These are phyloP conservation scores for Gerosis bhagava DNA, from an alignment of 2,888 invertebrate genomes.

Conservation along the genomic window DNA sequence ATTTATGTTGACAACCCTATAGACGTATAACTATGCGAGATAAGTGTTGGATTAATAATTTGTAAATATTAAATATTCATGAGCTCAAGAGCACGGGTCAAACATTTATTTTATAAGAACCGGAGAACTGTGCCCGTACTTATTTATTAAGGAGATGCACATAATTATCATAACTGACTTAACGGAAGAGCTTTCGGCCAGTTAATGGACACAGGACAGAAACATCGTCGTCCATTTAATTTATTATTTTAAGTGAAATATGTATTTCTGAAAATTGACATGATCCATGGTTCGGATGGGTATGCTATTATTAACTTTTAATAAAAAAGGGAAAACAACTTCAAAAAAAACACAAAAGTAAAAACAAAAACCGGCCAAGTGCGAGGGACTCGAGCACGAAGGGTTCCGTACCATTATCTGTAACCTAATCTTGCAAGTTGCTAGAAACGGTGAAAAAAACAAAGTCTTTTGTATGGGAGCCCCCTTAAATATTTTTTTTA, in stretches of 20 bases:
- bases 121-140: conserved; percentile 61
- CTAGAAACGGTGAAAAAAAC: too few relatives aligned
- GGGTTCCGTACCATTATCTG: too few relatives aligned
- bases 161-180: conserved; percentile 75
- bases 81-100: conserved; percentile 72
- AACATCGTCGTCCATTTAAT: conserved; percentile 45
- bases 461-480: too few relatives aligned
- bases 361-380: too few relatives aligned
- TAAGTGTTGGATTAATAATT: conserved; percentile 79
- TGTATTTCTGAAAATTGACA: conserved; percentile 7
- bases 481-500: too few relatives aligned
- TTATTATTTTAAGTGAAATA: conserved; percentile 53
- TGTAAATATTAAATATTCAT: conserved; percentile 81
- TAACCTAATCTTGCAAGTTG: too few relatives aligned
- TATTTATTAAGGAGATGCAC: conserved; percentile 74
- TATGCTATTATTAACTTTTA: not conserved
- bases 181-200: conserved; percentile 52
- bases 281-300: too few relatives aligned
- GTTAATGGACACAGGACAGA: conserved; percentile 48
- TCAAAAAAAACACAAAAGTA: too few relatives aligned
- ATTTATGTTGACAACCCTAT: conserved; percentile 20
- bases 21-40: conserved; percentile 46
- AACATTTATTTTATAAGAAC: conserved; percentile 69
- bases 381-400: too few relatives aligned
- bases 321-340: not conserved